Base-by-base conservation (phyloP, 1,140 invertebrate genomes). In the Harpegnathos saltator region DNA sequence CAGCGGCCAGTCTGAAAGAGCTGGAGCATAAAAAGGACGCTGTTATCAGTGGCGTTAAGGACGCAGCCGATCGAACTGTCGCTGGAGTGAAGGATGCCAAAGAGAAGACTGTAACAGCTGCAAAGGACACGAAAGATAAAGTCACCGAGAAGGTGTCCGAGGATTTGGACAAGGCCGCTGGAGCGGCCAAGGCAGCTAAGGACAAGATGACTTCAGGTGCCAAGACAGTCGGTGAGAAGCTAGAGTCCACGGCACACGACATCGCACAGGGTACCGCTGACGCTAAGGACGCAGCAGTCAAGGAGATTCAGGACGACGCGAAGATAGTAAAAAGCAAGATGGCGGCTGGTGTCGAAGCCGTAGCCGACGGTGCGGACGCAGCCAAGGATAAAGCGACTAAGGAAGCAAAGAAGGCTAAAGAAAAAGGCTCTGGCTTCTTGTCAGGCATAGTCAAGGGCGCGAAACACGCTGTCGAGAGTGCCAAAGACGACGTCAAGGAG, bases 1-100 rank as follows among this genome's bases (percentile, higher is more conserved):
- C 52, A 26, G 38, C 58, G 0, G 19, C 72, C n/a, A n/a, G 3
- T 26, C 0, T 44, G 0, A 65, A 88, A 71, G 48, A 19, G 33
- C 22, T 65, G 1, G 61, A 84, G 52, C 61, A 89, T 50, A 44
- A 56, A 1, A 86, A 88, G 29, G 86, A 88, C 15, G 50, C 75
- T 56, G 44, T 68, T 1, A 48, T 38, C 17, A 52, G 50, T 1
- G 19, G 15, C 38, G 11, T 56, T 14, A 29, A 77, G 3, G n/a
- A 65, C 1, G 15, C 12, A 1, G 3, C 26, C 7, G 73, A 65
- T 1, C 1, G 17, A 56, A 26, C 65, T 15, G 52, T 62, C 0
- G 14, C 68, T 26, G 59, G 73, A 22, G 62, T 66, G 12, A 71
- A 82, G 52, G 80, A 82, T 5, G 59, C 59, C 1, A 81, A 83